These are phyloP conservation scores for Hermatobates lingyangjiaoensis DNA, from an alignment of 1,140 invertebrate species.

Conservation along the genomic window DNA sequence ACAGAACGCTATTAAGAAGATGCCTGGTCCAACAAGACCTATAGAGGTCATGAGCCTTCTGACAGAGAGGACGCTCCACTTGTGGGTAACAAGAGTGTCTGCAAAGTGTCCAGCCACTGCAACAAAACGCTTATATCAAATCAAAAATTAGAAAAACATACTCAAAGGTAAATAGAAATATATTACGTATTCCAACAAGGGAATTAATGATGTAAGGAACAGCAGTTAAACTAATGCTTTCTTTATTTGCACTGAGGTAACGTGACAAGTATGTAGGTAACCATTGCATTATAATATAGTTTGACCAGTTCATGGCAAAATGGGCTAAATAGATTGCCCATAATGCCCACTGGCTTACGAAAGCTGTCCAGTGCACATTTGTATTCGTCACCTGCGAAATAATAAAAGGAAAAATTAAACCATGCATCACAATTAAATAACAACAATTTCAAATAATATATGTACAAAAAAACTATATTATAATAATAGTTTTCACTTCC, in stretches of 20 bases:
- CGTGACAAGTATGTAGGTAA: slow-evolving; percentile 52
- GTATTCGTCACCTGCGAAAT: slow-evolving; percentile 30
- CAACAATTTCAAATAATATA: neutral
- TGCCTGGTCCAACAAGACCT: slow-evolving; percentile 51
- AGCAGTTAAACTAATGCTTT: slow-evolving; percentile 56
- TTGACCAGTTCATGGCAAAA: slow-evolving; percentile 71
- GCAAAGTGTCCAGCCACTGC: slow-evolving; percentile 51
- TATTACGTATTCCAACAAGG: slow-evolving; percentile 47
- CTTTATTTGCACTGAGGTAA: slow-evolving; percentile 44
- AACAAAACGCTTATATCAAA: no score
- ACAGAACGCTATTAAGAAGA: slow-evolving; percentile 53
- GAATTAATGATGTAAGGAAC: slow-evolving; percentile 62
- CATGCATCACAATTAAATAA: neutral
- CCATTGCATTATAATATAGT: slow-evolving; percentile 72
- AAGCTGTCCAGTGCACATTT: slow-evolving; percentile 41
- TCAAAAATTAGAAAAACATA: no score
- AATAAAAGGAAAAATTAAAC: slow-evolving; percentile 2
- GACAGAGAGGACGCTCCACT: slow-evolving; percentile 53
- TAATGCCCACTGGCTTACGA: slow-evolving; percentile 47
- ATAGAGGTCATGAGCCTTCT: slow-evolving; percentile 54
- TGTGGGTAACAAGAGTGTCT: slow-evolving; percentile 39
- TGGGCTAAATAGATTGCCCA: slow-evolving; percentile 64
- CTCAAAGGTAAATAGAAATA: slow-evolving; percentile 10
- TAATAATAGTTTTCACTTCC: no score
- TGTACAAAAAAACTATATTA: neutral